Evolutionary conservation across 2,113 vertebrate genomes (phyloP), one percentile per base, ranked within the genome.

Genomic region (Tenrec ecaudatus): DNA sequence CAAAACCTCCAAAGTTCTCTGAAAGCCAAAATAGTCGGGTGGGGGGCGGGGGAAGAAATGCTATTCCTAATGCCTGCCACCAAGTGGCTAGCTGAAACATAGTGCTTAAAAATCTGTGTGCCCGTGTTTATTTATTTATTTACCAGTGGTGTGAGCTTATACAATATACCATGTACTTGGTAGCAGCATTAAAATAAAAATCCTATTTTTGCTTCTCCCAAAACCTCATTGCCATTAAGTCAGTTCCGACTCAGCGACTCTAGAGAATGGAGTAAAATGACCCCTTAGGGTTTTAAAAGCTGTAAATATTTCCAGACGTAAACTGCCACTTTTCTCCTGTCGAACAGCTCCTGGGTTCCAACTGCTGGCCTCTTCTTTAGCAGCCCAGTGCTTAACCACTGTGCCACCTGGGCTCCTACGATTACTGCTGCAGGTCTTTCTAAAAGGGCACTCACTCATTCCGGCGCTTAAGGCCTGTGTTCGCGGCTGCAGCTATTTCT

Each of bases 341-440:
- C 3, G 64, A 66, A 11, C 31, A n/a, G 31, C 68, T n/a, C 29
- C 29, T 69, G 68, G 31, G 68, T 71, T 69, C 22, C 14, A n/a
- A 69, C 29, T 6, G n/a, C n/a, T 20, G 69, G 17, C 15, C 69
- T n/a, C 31, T 11, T 3, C 47, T 53, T 69, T n/a, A n/a, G 31
- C 31, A 69, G 31, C 14, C 0, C 12, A n/a, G 29, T 6, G 66
- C 11, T 69, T 69, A n/a, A 3, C 31, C 29, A n/a, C 40, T 8
- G n/a, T 33, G n/a, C 31, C 31, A 33, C 31, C 17, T 33, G 16
- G 69, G 69, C n/a, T 71, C 66, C 17, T 33, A 6, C 27, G 12
- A 75, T 84, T 88, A 81, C 25, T 94, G 57, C 33, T 82, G 88
- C 25, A 90, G 10, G 71, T 95, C 22, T 86, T 40, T 96, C 86